These are phyloP conservation scores for Brachypteracias leptosomus DNA, from an alignment of 2,113 vertebrate species.

Conservation along the genomic window DNA sequence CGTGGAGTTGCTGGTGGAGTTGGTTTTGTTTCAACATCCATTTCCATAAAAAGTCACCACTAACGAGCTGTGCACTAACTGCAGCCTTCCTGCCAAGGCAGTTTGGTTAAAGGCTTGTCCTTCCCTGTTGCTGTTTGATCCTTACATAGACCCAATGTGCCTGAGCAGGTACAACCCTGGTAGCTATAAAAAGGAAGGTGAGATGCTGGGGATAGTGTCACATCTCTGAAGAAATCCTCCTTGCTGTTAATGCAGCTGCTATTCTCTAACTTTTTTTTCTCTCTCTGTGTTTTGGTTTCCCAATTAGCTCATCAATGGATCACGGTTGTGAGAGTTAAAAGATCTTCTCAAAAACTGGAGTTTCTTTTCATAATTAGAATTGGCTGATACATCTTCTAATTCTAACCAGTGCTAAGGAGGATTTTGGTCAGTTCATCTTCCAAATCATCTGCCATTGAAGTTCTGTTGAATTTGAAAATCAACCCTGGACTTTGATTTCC, in stretches of 20 bases:
- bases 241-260: neutral
- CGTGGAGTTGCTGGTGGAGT: neutral
- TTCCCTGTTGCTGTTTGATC: neutral
- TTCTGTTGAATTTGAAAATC: neutral
- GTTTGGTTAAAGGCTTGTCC: slow-evolving; percentile 30
- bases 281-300: neutral
- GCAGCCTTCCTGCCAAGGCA: slow-evolving; percentile 25
- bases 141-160: neutral
- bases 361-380: neutral
- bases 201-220: neutral
- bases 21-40: slow-evolving; percentile 36
- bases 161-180: neutral
- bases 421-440: neutral
- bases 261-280: neutral
- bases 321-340: neutral
- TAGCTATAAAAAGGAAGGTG: neutral
- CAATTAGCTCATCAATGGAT: neutral
- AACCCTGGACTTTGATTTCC: neutral
- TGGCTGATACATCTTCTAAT: neutral
- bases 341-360: neutral
- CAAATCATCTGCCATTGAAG: neutral
- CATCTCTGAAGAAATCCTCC: neutral
- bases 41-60: slow-evolving; percentile 34
- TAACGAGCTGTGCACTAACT: slow-evolving; percentile 41
- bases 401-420: neutral